Evolutionary conservation across 2,113 vertebrate genomes (phyloP).

Genomic region (Hippocampus guttulatus): DNA sequence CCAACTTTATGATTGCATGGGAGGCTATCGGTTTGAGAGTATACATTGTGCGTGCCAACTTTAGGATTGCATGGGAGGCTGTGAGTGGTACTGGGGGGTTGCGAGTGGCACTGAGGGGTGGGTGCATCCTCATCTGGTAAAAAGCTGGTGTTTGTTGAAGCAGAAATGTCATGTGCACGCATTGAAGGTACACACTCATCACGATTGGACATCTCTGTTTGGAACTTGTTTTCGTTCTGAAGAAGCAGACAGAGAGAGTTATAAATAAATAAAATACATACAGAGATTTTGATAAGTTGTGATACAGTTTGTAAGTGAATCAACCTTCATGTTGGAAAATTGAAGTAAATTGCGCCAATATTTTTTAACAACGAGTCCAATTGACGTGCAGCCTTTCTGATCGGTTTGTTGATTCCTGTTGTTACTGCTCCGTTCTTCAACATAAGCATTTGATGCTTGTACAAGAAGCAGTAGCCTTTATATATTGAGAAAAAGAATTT

Average conservation of each 20-base stretch:
- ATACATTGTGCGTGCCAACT: conserved; percentile 42
- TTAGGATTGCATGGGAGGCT: background rate
- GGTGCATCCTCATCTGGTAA: conserved; percentile 8
- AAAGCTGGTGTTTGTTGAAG: conserved; percentile 32
- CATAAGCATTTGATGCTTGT: conserved; percentile 80
- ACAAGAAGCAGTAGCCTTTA: conserved; percentile 85
- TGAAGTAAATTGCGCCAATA: conserved; percentile 82
- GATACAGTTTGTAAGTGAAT: background rate
- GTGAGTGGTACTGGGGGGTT: background rate
- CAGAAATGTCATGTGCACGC: conserved; percentile 11
- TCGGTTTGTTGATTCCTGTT: conserved; percentile 14
- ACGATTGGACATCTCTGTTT: conserved; percentile 12
- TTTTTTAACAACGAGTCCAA: conserved; percentile 79
- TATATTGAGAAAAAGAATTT: background rate
- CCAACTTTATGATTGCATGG: background rate
- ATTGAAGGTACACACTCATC: conserved; percentile 11
- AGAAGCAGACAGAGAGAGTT: background rate
- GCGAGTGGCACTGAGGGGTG: background rate
- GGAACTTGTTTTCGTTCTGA: conserved; percentile 39
- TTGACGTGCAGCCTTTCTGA: conserved; percentile 70
- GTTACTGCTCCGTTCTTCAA: conserved; percentile 58
- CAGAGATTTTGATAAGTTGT: background rate
- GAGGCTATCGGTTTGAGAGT: conserved; percentile 64
- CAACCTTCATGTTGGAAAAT: conserved; percentile 60
- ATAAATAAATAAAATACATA: background rate